Conservation (phyloP, 2,888 invertebrate species). For the Ornithoptera alexandrae region DNA sequence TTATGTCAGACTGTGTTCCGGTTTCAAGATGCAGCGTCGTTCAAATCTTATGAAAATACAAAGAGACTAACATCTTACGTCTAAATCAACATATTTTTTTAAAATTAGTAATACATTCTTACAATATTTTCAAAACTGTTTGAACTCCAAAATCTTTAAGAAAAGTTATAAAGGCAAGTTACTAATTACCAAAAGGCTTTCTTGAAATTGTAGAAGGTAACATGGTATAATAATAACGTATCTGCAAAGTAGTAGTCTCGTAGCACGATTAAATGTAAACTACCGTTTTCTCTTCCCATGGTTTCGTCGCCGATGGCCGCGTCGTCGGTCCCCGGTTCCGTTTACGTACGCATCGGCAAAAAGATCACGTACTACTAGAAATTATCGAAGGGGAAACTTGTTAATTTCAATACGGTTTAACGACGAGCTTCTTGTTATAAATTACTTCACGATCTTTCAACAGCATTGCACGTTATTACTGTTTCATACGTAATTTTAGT, state of each 20-base stretch:
- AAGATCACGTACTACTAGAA: conserved; percentile 42
- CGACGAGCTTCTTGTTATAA: not conserved
- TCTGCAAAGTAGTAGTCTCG: conserved; percentile 7
- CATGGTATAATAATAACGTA: conserved; percentile 15
- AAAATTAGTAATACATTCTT: too few species aligned
- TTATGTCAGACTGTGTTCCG: too few species aligned
- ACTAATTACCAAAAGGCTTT: conserved; percentile 20
- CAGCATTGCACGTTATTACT: not conserved
- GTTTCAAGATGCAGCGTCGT: too few species aligned
- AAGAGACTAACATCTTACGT: too few species aligned
- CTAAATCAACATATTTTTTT: too few species aligned
- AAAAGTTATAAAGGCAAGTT: not conserved
- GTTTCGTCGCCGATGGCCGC: conserved; percentile 48
- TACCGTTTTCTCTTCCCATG: conserved; percentile 62
- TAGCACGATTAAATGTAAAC: conserved; percentile 9
- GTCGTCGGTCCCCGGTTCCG: conserved; percentile 43
- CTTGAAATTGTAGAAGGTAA: conserved; percentile 1
- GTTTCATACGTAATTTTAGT: not conserved
- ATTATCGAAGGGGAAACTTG: conserved; percentile 45
- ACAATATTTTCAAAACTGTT: too few species aligned
- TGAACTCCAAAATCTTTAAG: too few species aligned
- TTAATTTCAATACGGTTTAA: conserved; percentile 30
- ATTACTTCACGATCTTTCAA: conserved; percentile 14
- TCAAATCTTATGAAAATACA: too few species aligned
- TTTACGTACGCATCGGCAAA: conserved; percentile 43